Evolutionary conservation across 2,888 invertebrate genomes (phyloP).

Genomic region (Slavum lentiscoides): DNA sequence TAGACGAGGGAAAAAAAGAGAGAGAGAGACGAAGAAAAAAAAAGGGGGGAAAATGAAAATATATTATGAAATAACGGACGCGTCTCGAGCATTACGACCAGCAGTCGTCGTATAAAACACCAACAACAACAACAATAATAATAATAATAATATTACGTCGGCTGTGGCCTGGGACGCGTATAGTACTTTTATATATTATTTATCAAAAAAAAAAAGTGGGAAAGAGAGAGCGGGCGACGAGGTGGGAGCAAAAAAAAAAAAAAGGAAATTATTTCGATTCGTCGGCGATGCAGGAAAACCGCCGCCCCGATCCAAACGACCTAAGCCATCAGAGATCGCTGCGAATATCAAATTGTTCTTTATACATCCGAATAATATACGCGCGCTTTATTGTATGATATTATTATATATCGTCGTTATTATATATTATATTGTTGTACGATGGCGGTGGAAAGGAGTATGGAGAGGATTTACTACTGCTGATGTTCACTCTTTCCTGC

Average conservation of each 20-base stretch:
- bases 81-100: constrained; percentile 1
- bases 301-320: constrained; percentile 19
- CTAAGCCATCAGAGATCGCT: constrained; percentile 13
- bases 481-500: too few relatives aligned
- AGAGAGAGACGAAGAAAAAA: too few relatives aligned
- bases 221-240: neutral
- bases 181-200: neutral
- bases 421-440: too few relatives aligned
- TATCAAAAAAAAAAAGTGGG: neutral
- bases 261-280: neutral
- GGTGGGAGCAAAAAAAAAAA: neutral
- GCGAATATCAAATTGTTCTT: neutral
- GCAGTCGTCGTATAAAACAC: neutral
- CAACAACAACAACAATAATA: too few relatives aligned
- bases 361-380: neutral
- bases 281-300: neutral
- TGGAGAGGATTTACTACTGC: too few relatives aligned
- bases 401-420: too few relatives aligned
- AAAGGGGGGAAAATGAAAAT: too few relatives aligned
- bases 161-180: neutral
- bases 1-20: too few relatives aligned
- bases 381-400: neutral
- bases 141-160: too few relatives aligned
- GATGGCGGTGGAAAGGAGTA: too few relatives aligned
- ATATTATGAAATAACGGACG: neutral